These are phyloP conservation scores for Agrilus cyanescens DNA, from an alignment of 2,888 invertebrate species.

Conservation along the genomic window DNA sequence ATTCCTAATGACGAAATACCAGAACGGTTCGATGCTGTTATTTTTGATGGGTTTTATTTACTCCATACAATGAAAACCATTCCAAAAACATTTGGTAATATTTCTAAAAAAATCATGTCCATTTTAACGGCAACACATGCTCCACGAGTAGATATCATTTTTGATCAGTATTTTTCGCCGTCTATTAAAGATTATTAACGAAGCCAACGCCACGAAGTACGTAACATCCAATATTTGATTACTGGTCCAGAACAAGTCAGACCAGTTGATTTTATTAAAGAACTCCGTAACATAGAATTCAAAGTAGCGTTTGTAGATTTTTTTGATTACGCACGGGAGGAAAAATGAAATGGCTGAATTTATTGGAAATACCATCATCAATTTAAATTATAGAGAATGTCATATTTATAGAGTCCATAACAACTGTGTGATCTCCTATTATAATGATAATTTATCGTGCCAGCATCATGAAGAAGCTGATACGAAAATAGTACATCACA, in stretches of 20 bases:
- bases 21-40: slow-evolving; percentile 10
- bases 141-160: slow-evolving; percentile 16
- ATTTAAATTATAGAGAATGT: slow-evolving; percentile 13
- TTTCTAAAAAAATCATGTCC: slow-evolving; percentile 16
- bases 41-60: slow-evolving; percentile 21
- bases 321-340: slow-evolving; percentile 11
- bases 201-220: slow-evolving; percentile 4
- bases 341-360: slow-evolving; percentile 12
- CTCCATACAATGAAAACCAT: slow-evolving; percentile 19
- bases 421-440: slow-evolving; percentile 6
- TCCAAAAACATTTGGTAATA: slow-evolving; percentile 14
- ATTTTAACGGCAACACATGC: slow-evolving; percentile 12
- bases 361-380: slow-evolving; percentile 10
- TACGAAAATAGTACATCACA: slow-evolving; percentile 14
- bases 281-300: slow-evolving; percentile 9
- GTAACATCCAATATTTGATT: slow-evolving; percentile 6
- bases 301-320: slow-evolving; percentile 11
- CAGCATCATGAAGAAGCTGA: slow-evolving; percentile 14
- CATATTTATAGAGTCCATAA: slow-evolving; percentile 11
- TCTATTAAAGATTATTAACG: slow-evolving; percentile 15
- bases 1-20: slow-evolving; percentile 8
- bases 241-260: slow-evolving; percentile 9
- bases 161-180: slow-evolving; percentile 15
- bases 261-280: slow-evolving; percentile 1
- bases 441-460: slow-evolving; percentile 10